A percentile compares a stretch with the other conserved stretches of the same genome.
Evolutionary conservation across 2,888 invertebrate species (phyloP).

Genomic region (Hipparchia sbordonii): DNA sequence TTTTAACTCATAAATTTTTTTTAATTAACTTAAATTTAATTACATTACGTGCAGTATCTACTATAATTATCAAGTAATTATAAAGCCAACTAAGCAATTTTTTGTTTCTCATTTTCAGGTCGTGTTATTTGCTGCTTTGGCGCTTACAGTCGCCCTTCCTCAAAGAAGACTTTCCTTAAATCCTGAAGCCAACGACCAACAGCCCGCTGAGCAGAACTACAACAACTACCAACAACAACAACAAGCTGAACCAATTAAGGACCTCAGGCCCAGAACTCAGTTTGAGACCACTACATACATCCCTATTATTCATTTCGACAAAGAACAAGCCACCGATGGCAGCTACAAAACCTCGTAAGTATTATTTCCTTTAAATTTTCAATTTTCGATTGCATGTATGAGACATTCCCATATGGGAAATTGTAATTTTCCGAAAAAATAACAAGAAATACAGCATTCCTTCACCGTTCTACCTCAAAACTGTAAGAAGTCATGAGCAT

Average conservation of each 20-base stretch:
- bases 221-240: constrained; percentile 59
- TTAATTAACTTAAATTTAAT: too few species aligned
- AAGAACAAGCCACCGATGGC: constrained; percentile 92
- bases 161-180: constrained; percentile 69
- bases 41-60: too few species aligned
- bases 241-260: constrained; percentile 56
- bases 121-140: constrained; percentile 61
- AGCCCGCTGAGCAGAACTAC: constrained; percentile 68
- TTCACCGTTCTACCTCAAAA: too few species aligned
- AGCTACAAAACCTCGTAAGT: constrained; percentile 91
- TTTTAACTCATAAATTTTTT: too few species aligned
- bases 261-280: constrained; percentile 73
- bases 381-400: too few species aligned
- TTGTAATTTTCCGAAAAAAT: too few species aligned
- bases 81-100: not conserved
- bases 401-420: too few species aligned
- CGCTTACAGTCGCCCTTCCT: constrained; percentile 71
- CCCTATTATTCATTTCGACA: constrained; percentile 91
- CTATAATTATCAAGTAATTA: not conserved
- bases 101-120: constrained; percentile 59
- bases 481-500: too few species aligned
- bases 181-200: constrained; percentile 65
- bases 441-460: too few species aligned
- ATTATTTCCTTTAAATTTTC: not conserved
- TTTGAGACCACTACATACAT: constrained; percentile 88